Evolutionary conservation across 2,888 invertebrate species (phyloP).

Genomic region (Eupithecia centaureata): DNA sequence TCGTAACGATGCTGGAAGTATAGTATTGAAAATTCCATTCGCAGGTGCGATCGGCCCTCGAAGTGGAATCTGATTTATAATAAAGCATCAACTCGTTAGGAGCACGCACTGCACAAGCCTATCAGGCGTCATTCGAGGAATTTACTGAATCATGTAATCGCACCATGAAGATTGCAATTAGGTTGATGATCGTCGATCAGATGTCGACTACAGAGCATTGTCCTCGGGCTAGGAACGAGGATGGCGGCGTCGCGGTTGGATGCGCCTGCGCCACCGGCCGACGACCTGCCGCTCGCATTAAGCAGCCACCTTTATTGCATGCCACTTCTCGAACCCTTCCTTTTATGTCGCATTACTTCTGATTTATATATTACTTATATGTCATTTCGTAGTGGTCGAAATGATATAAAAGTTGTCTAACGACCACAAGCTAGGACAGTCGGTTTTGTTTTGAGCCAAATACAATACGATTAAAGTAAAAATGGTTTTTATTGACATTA

Average conservation of each 20-base stretch:
- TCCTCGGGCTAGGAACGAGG: slow-evolving; percentile 64
- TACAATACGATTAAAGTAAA: too few relatives aligned
- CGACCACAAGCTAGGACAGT: neutral
- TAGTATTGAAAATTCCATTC: neutral
- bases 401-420: neutral
- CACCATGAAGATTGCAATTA: slow-evolving; percentile 35
- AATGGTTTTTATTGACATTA: too few relatives aligned
- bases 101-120: slow-evolving; percentile 1
- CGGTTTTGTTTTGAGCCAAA: neutral
- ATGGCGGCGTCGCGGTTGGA: slow-evolving; percentile 64
- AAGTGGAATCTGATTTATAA: neutral
- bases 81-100: neutral
- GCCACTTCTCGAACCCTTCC: slow-evolving; percentile 46
- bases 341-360: slow-evolving; percentile 12
- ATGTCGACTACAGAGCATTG: slow-evolving; percentile 60
- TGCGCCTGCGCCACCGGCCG: slow-evolving; percentile 63
- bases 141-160: slow-evolving; percentile 25
- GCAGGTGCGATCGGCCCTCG: neutral
- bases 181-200: slow-evolving; percentile 43
- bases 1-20: neutral
- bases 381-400: neutral
- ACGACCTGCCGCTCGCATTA: slow-evolving; percentile 54
- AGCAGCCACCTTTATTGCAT: slow-evolving; percentile 23
- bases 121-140: neutral
- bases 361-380: slow-evolving; percentile 6